These are phyloP conservation scores for Aspidiotus rigidus DNA, from an alignment of 2,888 invertebrate species.

Conservation along the genomic window DNA sequence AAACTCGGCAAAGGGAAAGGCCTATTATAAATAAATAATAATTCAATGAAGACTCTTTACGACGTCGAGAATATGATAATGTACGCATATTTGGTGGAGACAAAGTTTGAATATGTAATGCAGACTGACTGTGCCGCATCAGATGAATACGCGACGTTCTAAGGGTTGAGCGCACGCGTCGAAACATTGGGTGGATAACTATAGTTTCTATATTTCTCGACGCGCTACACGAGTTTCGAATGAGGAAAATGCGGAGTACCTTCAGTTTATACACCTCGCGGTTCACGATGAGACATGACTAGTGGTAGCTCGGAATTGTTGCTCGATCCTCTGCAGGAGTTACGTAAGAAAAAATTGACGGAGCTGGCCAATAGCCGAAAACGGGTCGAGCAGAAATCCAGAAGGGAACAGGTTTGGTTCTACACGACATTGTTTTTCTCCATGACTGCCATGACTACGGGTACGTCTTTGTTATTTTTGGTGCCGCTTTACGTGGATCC, in stretches of 20 bases:
- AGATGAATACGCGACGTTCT: no score
- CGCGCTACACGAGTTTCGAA: no score
- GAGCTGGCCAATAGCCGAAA: constrained; percentile 51
- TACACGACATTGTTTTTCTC: constrained; percentile 62
- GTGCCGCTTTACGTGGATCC: constrained; percentile 65
- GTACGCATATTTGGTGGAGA: no score
- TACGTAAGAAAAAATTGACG: constrained; percentile 53
- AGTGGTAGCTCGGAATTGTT: constrained; percentile 70
- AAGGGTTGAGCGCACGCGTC: constrained; percentile 12
- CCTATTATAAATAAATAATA: no score
- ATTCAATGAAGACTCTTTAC: no score
- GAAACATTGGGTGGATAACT: constrained; percentile 20
- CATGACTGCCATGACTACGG: constrained; percentile 60
- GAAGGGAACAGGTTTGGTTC: constrained; percentile 45
- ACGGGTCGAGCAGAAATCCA: constrained; percentile 44
- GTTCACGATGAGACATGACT: constrained; percentile 45
- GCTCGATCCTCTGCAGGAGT: constrained; percentile 63
- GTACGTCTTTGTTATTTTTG: constrained; percentile 61
- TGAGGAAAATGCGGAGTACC: no score
- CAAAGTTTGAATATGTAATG: no score
- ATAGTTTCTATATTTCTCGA: no score
- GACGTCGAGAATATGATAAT: no score
- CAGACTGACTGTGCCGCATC: no score
- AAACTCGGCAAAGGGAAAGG: no score
- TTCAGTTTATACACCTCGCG: constrained; percentile 34